Evolutionary conservation across 2,797 vertebrate species (phyloP).

Genomic region (Etheostoma nigrum): DNA sequence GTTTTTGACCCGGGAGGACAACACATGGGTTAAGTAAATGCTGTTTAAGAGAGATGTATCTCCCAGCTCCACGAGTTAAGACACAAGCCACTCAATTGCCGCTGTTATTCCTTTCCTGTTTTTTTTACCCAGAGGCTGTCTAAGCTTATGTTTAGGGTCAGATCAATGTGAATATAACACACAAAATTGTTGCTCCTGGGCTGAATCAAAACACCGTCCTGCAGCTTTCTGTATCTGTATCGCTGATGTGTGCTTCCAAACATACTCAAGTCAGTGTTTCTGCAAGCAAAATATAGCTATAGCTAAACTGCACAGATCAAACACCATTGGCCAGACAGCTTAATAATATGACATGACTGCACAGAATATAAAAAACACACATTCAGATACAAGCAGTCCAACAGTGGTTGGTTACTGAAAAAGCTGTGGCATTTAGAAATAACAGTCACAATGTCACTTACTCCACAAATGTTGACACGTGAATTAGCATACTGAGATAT

Average conservation of each 20-base stretch:
- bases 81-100: not conserved
- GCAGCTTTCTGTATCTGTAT: not conserved
- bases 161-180: not conserved
- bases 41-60: not conserved
- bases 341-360: not conserved
- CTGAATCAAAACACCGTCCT: slow-evolving; percentile 1
- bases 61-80: not conserved
- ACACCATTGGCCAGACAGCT: not conserved
- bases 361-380: not conserved
- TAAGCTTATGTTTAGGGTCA: not conserved
- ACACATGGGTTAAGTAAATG: not conserved
- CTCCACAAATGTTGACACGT: not conserved
- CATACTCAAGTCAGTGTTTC: not conserved
- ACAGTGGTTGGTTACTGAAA: not conserved
- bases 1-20: too few relatives aligned
- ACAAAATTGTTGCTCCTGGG: not conserved
- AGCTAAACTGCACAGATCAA: not conserved
- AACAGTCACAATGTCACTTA: not conserved
- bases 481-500: not conserved
- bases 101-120: not conserved
- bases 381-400: not conserved
- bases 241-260: slow-evolving; percentile 3
- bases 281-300: not conserved
- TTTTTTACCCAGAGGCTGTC: not conserved
- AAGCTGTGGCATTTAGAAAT: not conserved